Evolutionary conservation across 2,888 invertebrate genomes (phyloP).

Genomic region (Papilio protenor): DNA sequence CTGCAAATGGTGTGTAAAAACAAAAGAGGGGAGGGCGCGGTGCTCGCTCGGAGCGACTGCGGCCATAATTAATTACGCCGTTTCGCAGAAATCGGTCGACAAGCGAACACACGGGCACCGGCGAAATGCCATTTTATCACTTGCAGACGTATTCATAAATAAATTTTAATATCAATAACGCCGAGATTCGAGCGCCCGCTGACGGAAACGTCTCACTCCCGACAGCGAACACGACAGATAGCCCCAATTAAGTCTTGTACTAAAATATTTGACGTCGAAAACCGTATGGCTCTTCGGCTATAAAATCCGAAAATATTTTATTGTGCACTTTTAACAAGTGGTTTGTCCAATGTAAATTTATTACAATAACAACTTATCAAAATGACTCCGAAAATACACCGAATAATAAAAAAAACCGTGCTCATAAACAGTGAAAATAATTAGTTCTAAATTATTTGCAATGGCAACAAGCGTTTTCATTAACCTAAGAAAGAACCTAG

Average conservation of each 20-base stretch:
- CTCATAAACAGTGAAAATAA: background rate
- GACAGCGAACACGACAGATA: conserved; percentile 34
- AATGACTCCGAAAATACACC: background rate
- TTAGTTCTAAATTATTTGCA: background rate
- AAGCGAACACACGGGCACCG: conserved; percentile 64
- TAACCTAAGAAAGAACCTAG: background rate
- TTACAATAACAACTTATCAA: background rate
- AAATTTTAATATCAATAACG: conserved; percentile 57
- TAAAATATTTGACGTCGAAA: conserved; percentile 30
- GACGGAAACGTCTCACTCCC: conserved; percentile 56
- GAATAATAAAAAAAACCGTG: background rate
- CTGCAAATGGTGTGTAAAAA: conserved; percentile 76
- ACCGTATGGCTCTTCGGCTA: conserved; percentile 32
- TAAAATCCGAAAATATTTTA: conserved; percentile 29
- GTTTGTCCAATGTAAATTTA: conserved; percentile 12
- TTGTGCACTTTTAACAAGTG: conserved; percentile 16
- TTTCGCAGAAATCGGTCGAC: conserved; percentile 75
- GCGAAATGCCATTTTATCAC: conserved; percentile 74
- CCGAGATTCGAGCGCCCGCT: conserved; percentile 43
- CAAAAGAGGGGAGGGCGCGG: conserved; percentile 64
- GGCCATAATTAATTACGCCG: conserved; percentile 78
- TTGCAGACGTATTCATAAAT: conserved; percentile 68
- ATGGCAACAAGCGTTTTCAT: background rate
- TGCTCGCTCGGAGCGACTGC: conserved; percentile 58
- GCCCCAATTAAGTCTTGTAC: conserved; percentile 16